phyloP scores from a whole-genome alignment of 2,113 vertebrate species.

The Kobus ellipsiprymnus region DNA sequence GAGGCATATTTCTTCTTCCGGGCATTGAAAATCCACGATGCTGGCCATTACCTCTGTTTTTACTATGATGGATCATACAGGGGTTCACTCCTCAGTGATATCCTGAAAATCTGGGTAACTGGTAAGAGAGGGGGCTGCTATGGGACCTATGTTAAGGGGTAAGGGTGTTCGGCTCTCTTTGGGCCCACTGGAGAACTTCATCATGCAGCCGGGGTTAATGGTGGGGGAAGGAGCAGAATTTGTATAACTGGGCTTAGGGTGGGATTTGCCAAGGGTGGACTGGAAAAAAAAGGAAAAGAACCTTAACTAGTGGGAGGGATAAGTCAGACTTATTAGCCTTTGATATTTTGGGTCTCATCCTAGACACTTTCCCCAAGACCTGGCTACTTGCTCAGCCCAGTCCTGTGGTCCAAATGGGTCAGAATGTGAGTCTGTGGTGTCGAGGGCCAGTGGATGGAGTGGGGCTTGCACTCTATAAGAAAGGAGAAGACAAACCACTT shows the following conservation, averaged over 20 bases:
- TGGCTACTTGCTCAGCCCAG: constrained; percentile 55
- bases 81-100: constrained; percentile 61
- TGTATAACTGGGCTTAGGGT: not conserved
- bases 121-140: constrained; percentile 50
- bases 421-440: constrained; percentile 51
- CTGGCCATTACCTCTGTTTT: constrained; percentile 65
- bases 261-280: not conserved
- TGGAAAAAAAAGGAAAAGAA: not conserved
- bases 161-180: not conserved
- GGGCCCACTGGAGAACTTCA: not conserved
- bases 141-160: not conserved
- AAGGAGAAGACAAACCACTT: constrained; percentile 52
- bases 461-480: constrained; percentile 45
- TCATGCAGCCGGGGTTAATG: not conserved
- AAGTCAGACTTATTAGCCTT: not conserved
- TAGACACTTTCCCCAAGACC: constrained; percentile 60
- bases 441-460: constrained; percentile 25
- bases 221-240: not conserved
- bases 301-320: not conserved
- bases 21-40: constrained; percentile 45
- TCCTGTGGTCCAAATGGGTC: constrained; percentile 52
- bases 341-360: constrained; percentile 44
- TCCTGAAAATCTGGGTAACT: constrained; percentile 67
- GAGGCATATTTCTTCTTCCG: constrained; percentile 59
- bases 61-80: constrained; percentile 64